These are phyloP conservation scores for Ammospiza maritima DNA, from an alignment of 2,797 vertebrate species.

Conservation along the genomic window DNA sequence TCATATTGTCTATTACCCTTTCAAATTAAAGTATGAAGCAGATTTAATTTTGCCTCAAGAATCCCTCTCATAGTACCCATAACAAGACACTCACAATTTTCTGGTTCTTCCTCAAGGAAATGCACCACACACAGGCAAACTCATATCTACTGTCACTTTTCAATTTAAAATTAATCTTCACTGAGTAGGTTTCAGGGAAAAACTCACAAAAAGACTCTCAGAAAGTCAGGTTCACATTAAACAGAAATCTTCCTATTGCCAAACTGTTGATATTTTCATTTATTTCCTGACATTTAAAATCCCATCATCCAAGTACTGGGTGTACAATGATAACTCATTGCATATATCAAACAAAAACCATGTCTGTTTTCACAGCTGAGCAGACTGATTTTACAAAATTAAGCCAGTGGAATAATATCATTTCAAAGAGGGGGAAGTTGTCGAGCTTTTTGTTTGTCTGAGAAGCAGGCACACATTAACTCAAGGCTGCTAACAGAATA, in stretches of 20 bases:
- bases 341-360: slow-evolving; percentile 28
- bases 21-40: neutral
- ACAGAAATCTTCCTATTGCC: slow-evolving; percentile 37
- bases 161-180: slow-evolving; percentile 24
- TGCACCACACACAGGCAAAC: neutral
- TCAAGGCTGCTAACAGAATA: slow-evolving; percentile 39
- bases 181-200: neutral
- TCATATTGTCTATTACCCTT: neutral
- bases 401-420: slow-evolving; percentile 32
- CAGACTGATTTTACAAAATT: slow-evolving; percentile 55
- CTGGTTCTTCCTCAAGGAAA: neutral
- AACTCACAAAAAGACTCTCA: neutral
- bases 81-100: neutral
- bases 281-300: slow-evolving; percentile 71
- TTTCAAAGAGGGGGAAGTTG: slow-evolving; percentile 54
- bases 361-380: slow-evolving; percentile 65
- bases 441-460: slow-evolving; percentile 11
- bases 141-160: neutral
- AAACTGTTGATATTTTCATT: slow-evolving; percentile 67
- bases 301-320: slow-evolving; percentile 31
- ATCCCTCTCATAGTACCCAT: neutral
- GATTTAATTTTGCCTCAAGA: neutral
- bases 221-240: slow-evolving; percentile 29
- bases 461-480: slow-evolving; percentile 48
- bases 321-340: slow-evolving; percentile 14